Percentiles rank a stretch among this genome's conserved stretches.
Conservation (phyloP, 2,888 invertebrate genomes). For the Agrotis clavis region DNA sequence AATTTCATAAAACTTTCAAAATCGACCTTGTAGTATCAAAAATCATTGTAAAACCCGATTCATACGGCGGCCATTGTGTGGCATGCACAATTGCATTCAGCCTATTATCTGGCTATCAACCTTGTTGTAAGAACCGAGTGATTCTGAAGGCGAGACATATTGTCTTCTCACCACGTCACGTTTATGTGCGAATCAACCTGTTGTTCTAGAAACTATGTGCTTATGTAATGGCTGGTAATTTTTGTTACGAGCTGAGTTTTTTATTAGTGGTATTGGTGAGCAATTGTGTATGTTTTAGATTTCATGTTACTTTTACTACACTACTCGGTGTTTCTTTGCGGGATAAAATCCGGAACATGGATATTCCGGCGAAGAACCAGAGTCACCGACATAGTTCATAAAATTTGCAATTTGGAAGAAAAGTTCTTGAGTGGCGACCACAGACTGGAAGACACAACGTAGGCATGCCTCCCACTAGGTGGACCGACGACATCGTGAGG, state of each 20-base stretch:
- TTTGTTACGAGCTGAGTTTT: not conserved
- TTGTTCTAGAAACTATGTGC: conserved; percentile 18
- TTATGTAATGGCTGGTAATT: conserved; percentile 36
- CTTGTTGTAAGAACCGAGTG: conserved; percentile 46
- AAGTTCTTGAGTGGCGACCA: too few species aligned
- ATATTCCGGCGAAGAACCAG: too few species aligned
- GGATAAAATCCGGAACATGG: too few species aligned
- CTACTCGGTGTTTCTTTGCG: too few species aligned
- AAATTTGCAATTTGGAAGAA: too few species aligned
- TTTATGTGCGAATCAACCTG: conserved; percentile 13
- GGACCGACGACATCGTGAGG: too few species aligned
- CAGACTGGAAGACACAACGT: too few species aligned
- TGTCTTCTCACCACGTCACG: conserved; percentile 28
- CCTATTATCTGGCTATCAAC: conserved; percentile 56
- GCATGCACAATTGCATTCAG: conserved; percentile 57
- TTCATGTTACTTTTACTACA: not conserved
- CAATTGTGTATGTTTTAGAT: not conserved
- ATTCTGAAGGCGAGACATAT: conserved; percentile 37
- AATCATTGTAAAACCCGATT: conserved; percentile 52
- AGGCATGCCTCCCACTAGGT: too few species aligned
- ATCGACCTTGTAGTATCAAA: conserved; percentile 53
- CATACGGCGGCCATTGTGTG: conserved; percentile 42
- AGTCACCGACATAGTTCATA: too few species aligned
- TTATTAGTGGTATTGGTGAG: not conserved
- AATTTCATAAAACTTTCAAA: conserved; percentile 55